Conservation (phyloP, 2,113 vertebrate species). For the Pangasianodon hypophthalmus region DNA sequence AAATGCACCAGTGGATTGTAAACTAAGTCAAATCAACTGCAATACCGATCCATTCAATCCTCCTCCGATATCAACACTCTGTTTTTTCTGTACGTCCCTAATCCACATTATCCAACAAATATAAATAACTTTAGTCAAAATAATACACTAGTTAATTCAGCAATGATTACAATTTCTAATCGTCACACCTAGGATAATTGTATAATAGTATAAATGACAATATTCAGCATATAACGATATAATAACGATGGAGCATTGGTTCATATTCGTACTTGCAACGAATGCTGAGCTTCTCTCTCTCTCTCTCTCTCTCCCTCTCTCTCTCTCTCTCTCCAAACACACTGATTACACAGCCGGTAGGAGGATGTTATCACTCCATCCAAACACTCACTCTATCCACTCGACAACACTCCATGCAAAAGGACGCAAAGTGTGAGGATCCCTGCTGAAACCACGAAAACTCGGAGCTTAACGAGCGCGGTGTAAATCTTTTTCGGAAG, state of each 20-base stretch:
- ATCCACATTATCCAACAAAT: background rate
- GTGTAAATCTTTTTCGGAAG: background rate
- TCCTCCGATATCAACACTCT: background rate
- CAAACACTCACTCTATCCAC: constrained; percentile 21
- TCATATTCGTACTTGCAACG: background rate
- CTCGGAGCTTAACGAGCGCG: background rate
- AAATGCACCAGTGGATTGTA: background rate
- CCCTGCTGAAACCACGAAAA: constrained; percentile 3
- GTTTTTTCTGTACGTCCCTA: background rate
- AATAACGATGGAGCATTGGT: background rate
- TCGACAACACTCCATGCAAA: constrained; percentile 21
- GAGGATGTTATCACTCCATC: constrained; percentile 29
- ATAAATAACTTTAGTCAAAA: background rate
- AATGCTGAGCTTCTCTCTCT: background rate
- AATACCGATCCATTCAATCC: background rate
- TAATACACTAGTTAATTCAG: background rate
- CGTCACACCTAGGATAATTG: background rate
- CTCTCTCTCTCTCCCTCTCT: constrained; percentile 7
- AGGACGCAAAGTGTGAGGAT: constrained; percentile 14
- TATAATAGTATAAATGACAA: background rate
- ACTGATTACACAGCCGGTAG: constrained; percentile 21
- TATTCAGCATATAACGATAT: background rate
- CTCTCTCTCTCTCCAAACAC: constrained; percentile 9
- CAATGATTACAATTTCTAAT: background rate
- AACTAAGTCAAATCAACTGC: background rate